A percentile compares a stretch with the other conserved stretches of the same genome.
These are phyloP conservation scores for Apodemia mormo DNA, from an alignment of 2,888 invertebrate species.

Conservation along the genomic window DNA sequence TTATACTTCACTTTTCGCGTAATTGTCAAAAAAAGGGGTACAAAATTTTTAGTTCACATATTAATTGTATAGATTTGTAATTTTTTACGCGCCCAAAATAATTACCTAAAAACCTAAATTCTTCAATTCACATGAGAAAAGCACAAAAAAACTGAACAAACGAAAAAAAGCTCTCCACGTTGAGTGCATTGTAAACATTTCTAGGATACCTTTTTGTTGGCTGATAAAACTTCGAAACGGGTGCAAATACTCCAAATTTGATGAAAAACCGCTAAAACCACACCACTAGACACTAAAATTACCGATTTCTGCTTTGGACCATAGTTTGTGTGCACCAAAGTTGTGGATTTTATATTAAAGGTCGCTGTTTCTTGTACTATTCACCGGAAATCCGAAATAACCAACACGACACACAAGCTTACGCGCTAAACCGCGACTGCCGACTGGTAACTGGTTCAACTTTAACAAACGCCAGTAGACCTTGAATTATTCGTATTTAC, in stretches of 20 bases:
- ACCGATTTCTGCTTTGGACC: not conserved
- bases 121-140: not conserved
- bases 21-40: no score
- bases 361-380: not conserved
- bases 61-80: no score
- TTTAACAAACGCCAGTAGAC: not conserved
- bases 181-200: not conserved
- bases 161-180: constrained; percentile 3
- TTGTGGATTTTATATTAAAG: not conserved
- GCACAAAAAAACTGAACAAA: constrained; percentile 2
- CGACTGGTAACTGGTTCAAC: constrained; percentile 14
- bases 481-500: not conserved
- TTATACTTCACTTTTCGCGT: no score
- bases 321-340: not conserved
- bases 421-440: not conserved
- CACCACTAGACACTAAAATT: constrained; percentile 12
- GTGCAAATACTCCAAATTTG: not conserved
- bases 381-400: not conserved
- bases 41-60: no score
- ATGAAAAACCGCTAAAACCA: constrained; percentile 4
- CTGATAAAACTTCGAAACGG: not conserved
- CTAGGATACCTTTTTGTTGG: constrained; percentile 12
- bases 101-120: no score
- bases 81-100: no score
- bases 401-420: constrained; percentile 5